A percentile compares a stretch with the other conserved stretches of the same genome.
Evolutionary conservation across 2,797 vertebrate species (phyloP).

Genomic region (Paedocypris micromegethes): DNA sequence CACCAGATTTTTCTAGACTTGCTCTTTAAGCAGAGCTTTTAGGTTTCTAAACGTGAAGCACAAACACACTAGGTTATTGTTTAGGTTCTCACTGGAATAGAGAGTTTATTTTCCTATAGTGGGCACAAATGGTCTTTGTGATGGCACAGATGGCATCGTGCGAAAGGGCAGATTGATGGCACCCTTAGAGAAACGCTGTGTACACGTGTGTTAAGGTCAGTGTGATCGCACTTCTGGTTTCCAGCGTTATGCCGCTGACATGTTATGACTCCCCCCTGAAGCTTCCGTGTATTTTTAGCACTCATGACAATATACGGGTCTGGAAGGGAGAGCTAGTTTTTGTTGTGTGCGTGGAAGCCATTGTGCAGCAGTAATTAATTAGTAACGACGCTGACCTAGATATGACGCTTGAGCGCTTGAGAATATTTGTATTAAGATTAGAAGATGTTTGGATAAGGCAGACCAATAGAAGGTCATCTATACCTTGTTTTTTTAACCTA

Average conservation of each 20-base stretch:
- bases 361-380: slow-evolving; percentile 66
- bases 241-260: slow-evolving; percentile 24
- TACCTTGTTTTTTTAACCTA: too few species aligned
- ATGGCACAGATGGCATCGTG: slow-evolving; percentile 8
- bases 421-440: slow-evolving; percentile 41
- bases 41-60: background rate
- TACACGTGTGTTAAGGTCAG: slow-evolving; percentile 3
- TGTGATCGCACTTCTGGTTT: slow-evolving; percentile 18
- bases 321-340: slow-evolving; percentile 20
- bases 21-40: background rate
- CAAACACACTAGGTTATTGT: background rate
- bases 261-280: slow-evolving; percentile 37
- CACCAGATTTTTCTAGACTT: background rate
- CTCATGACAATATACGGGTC: slow-evolving; percentile 17
- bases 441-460: slow-evolving; percentile 43
- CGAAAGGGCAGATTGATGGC: slow-evolving; percentile 14
- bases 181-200: background rate
- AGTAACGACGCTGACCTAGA: slow-evolving; percentile 69
- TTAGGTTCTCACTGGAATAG: background rate
- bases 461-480: too few species aligned
- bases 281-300: slow-evolving; percentile 54
- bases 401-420: slow-evolving; percentile 57
- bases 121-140: background rate
- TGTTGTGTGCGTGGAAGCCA: slow-evolving; percentile 13
- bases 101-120: background rate